A percentile compares a stretch with the other conserved stretches of the same genome.
Evolutionary conservation across 2,113 vertebrate species (phyloP).

Genomic region (Pluvialis apricaria): DNA sequence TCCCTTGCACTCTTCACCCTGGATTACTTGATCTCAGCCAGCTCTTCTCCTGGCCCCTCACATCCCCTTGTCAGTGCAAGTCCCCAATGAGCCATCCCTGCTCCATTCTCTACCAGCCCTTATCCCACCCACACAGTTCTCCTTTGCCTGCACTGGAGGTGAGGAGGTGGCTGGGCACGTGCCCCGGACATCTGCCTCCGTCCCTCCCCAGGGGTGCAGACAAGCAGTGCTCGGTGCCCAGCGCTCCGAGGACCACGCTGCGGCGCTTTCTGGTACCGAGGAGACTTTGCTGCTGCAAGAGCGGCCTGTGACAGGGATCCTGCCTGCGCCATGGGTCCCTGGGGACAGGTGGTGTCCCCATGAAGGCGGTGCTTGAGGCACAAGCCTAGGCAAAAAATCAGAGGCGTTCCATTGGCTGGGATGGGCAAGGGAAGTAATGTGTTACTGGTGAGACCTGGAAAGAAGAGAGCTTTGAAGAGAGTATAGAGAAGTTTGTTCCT

Average conservation of each 20-base stretch:
- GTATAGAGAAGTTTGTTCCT: background rate
- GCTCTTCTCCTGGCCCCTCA: background rate
- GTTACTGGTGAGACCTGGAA: too few relatives aligned
- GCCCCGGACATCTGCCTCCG: too few relatives aligned
- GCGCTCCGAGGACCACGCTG: rapidly evolving
- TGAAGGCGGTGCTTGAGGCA: background rate
- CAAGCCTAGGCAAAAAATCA: background rate
- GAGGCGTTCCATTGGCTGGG: background rate
- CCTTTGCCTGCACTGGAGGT: too few relatives aligned
- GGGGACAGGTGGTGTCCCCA: background rate
- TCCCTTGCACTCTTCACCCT: too few relatives aligned
- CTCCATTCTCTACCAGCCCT: background rate
- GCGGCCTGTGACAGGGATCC: background rate
- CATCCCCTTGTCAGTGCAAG: rapidly evolving
- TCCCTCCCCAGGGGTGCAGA: background rate
- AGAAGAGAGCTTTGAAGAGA: background rate
- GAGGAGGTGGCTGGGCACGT: background rate
- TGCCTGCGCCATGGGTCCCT: background rate
- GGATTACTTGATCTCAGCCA: background rate
- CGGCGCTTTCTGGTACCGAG: background rate
- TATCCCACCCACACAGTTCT: too few relatives aligned
- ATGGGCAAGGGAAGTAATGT: too few relatives aligned
- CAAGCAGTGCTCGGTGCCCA: too few relatives aligned
- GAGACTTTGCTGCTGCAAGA: too few relatives aligned
- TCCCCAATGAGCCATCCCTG: background rate